These are phyloP conservation scores for Ylistrum balloti DNA, from an alignment of 1,140 invertebrate genomes.

Conservation along the genomic window DNA sequence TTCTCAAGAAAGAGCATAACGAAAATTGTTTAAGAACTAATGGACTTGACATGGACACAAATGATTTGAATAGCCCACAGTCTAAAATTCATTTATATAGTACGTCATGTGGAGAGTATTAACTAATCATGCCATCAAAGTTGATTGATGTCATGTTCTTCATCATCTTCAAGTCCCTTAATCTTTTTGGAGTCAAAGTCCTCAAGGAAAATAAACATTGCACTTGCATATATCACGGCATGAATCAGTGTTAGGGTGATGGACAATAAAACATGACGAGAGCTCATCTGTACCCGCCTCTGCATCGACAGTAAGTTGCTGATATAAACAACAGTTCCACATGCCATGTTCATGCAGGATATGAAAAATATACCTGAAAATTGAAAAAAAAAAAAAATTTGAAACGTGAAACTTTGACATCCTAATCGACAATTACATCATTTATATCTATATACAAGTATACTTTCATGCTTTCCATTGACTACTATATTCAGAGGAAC, in stretches of 20 bases:
- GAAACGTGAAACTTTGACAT: too few species aligned
- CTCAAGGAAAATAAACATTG: not conserved
- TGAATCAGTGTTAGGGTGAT: not conserved
- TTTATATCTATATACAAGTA: too few species aligned
- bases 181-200: slow-evolving; percentile 13
- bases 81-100: too few species aligned
- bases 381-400: not conserved
- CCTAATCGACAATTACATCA: too few species aligned
- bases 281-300: not conserved
- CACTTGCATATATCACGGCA: not conserved
- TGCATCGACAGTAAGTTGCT: not conserved
- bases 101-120: not conserved
- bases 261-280: not conserved
- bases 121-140: not conserved
- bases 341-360: not conserved
- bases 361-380: not conserved
- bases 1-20: too few species aligned
- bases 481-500: too few species aligned
- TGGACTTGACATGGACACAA: too few species aligned
- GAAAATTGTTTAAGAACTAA: too few species aligned
- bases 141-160: not conserved
- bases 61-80: too few species aligned
- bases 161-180: not conserved
- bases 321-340: not conserved
- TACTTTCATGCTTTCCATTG: too few species aligned